A percentile compares a stretch with the other conserved stretches of the same genome.
Evolutionary conservation across 2,797 vertebrate genomes (phyloP).

Genomic region (Pangasius sanitwongsei): DNA sequence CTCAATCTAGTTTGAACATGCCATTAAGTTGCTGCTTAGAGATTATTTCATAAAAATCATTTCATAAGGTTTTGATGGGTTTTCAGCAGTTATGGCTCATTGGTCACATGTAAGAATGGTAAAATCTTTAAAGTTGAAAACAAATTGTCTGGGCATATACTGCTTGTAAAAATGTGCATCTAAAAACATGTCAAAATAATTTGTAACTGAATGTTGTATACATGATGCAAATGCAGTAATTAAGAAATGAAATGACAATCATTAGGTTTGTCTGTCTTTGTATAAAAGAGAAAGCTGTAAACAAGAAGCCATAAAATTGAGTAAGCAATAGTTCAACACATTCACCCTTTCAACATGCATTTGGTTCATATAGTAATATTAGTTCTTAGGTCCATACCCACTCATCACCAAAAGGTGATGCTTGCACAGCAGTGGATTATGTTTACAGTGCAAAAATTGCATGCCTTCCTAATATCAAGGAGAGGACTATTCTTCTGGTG

Average conservation of each 20-base stretch:
- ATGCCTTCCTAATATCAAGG: conserved; percentile 30
- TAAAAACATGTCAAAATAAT: not conserved
- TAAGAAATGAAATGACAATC: not conserved
- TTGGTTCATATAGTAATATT: not conserved
- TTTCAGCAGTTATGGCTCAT: not conserved
- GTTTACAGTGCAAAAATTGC: conserved; percentile 14
- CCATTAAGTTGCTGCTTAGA: not conserved
- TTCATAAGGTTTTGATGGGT: not conserved
- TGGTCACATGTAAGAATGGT: not conserved
- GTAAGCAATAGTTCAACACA: not conserved
- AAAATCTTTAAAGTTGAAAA: not conserved
- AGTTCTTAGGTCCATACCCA: no score
- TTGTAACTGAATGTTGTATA: not conserved
- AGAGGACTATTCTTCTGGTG: conserved; percentile 23
- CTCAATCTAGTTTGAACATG: not conserved
- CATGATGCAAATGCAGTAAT: not conserved
- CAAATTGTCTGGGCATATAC: not conserved
- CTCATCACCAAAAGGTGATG: not conserved
- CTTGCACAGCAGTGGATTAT: conserved; percentile 12
- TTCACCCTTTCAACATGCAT: not conserved
- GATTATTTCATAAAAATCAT: not conserved
- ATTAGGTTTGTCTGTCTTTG: not conserved
- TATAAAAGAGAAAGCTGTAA: not conserved
- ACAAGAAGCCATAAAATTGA: not conserved
- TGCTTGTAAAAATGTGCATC: not conserved